Percentiles rank a stretch among this genome's conserved stretches.
These are phyloP conservation scores for Aepyceros melampus DNA, from an alignment of 2,113 vertebrate genomes.

Conservation along the genomic window DNA sequence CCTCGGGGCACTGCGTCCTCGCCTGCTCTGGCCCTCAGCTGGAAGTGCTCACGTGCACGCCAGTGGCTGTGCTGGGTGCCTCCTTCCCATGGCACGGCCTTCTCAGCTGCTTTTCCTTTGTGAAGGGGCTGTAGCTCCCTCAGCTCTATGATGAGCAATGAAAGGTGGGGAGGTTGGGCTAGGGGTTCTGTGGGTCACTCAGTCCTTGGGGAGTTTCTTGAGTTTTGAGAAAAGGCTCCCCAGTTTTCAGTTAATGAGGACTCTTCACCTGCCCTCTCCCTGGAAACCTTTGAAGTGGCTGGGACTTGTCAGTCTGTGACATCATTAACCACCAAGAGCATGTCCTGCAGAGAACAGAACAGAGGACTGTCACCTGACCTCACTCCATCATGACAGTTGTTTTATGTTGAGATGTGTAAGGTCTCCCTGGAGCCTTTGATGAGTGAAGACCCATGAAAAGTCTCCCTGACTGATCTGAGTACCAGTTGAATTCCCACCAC, in stretches of 20 bases:
- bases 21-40: background rate
- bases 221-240: background rate
- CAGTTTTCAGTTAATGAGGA: background rate
- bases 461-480: background rate
- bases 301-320: background rate
- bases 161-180: background rate
- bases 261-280: background rate
- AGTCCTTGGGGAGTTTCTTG: background rate
- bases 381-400: background rate
- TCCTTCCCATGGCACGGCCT: background rate
- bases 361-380: background rate
- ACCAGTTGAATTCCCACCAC: background rate
- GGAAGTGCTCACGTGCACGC: background rate
- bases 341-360: background rate
- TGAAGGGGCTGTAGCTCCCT: background rate
- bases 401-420: background rate
- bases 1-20: rapidly evolving
- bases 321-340: background rate
- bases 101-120: background rate
- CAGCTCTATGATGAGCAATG: background rate
- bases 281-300: background rate
- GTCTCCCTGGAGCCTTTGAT: background rate
- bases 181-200: background rate
- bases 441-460: background rate
- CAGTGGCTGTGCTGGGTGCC: background rate